Evolutionary conservation across 2,113 vertebrate genomes (phyloP), one percentile per base, ranked within the genome.

Genomic region (Serinus canaria): DNA sequence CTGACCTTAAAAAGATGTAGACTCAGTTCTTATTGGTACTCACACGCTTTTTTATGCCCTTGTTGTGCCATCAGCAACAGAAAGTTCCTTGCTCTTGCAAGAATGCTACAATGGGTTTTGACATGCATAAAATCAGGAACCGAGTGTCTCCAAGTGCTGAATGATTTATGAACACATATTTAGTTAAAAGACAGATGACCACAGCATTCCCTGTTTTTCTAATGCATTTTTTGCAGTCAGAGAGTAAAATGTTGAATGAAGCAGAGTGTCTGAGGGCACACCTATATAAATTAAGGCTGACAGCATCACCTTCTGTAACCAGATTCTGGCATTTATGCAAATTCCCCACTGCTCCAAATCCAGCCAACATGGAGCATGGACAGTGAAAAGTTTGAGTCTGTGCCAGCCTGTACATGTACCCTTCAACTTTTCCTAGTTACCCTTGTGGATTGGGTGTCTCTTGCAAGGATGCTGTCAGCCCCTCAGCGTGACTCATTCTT

Each of bases 91-190:
- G 52, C n/a, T 35, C 17, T 94, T 74, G 41, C 55, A 72, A 86
- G 37, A 78, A 53, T 28, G 49, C 46, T 80, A 73, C 30, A 44
- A 47, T 64, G 55, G 11, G 7, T 72, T 90, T 88, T 90, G 83
- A 73, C 67, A 56, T 60, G 43, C 3, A 5, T 67, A 69, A 76
- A 83, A 80, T 62, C 10, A 44, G 44, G 41, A 85, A 47, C 30
- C 8, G 9, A 72, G 17, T 76, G 41, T 70, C 56, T 87, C 31
- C 27, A 43, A 49, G 12, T 58, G 37, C 59, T 91, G 69, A 84
- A 91, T 87, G 33, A 89, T 90, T 95, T 87, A 92, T 70, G 62
- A 75, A 53, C 30, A 19, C n/a, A 67, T 19, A 59, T 90, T 93
- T 81, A 81, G 53, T 41, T 75, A 75, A 66, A 67, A 66, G 43